phyloP scores from a whole-genome alignment of 2,797 vertebrate genomes.

The Pogonophryne albipinna region DNA sequence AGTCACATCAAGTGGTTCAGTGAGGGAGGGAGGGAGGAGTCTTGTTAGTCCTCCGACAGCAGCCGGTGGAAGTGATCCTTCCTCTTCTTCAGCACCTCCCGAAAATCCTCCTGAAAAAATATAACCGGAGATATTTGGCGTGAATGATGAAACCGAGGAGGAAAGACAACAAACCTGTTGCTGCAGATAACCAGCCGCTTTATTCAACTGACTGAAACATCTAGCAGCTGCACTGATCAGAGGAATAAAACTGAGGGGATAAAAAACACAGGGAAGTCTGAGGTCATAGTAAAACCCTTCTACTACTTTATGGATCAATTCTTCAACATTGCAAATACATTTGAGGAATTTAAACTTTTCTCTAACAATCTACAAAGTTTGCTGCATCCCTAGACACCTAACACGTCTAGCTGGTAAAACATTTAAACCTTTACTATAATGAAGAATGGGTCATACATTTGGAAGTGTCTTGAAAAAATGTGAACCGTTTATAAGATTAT shows the following conservation, averaged over 20 bases:
- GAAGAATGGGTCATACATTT: no score
- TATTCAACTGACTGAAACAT: background rate
- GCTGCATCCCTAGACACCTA: background rate
- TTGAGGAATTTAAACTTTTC: no score
- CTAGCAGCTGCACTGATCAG: background rate
- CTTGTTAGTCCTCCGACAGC: conserved; percentile 79
- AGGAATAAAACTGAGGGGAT: background rate
- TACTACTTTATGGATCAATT: background rate
- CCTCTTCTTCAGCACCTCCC: conserved; percentile 81
- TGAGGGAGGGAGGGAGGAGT: background rate
- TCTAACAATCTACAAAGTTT: no score
- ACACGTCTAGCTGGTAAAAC: background rate
- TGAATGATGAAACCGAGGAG: conserved; percentile 26
- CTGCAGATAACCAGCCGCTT: conserved; percentile 58
- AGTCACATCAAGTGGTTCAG: conserved; percentile 40
- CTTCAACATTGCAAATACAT: background rate
- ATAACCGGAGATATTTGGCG: conserved; percentile 49
- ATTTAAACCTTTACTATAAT: background rate
- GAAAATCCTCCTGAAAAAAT: conserved; percentile 85
- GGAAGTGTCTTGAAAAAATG: no score
- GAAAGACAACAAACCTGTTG: conserved; percentile 48
- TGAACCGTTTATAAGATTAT: no score
- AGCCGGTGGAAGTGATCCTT: conserved; percentile 81
- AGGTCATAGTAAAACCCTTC: background rate
- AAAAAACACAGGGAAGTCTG: background rate